Evolutionary conservation across 2,888 invertebrate genomes (phyloP).

Genomic region (Chouioia cunea): DNA sequence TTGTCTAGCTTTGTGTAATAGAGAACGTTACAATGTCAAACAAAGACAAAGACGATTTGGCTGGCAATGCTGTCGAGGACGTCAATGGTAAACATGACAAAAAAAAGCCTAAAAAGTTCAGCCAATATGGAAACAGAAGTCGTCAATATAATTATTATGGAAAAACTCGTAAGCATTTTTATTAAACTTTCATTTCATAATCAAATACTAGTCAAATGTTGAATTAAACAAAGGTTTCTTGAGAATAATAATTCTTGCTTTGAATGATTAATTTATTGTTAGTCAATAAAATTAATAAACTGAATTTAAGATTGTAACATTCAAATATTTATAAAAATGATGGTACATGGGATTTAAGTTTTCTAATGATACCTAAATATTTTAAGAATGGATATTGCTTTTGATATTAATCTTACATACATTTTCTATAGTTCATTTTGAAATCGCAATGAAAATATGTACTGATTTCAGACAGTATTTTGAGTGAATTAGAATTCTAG

Average conservation of each 20-base stretch:
- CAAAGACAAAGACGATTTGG: conserved; percentile 28
- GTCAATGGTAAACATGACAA: conserved; percentile 25
- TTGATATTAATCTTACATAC: too few relatives aligned
- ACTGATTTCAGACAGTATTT: conserved; percentile 18
- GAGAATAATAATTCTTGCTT: neutral
- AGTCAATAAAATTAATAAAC: conserved; percentile 4
- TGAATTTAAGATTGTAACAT: neutral
- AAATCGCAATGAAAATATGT: neutral
- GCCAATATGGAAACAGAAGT: conserved; percentile 26
- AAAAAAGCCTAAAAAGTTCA: conserved; percentile 28
- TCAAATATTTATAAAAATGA: conserved; percentile 1
- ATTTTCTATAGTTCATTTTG: too few relatives aligned
- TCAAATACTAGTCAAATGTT: too few relatives aligned
- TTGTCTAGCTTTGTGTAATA: too few relatives aligned
- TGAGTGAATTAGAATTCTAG: neutral
- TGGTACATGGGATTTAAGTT: neutral
- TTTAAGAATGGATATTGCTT: neutral
- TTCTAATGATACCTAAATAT: conserved; percentile 2
- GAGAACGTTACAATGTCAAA: conserved; percentile 4
- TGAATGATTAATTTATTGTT: neutral
- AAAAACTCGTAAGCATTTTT: conserved; percentile 43
- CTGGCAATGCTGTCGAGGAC: conserved; percentile 22
- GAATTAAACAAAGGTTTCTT: neutral
- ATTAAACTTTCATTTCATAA: neutral
- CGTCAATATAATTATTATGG: conserved; percentile 36